A percentile compares a stretch with the other conserved stretches of the same genome.
Conservation (phyloP, 2,113 vertebrate genomes). For the Pomatostomus ruficeps region DNA sequence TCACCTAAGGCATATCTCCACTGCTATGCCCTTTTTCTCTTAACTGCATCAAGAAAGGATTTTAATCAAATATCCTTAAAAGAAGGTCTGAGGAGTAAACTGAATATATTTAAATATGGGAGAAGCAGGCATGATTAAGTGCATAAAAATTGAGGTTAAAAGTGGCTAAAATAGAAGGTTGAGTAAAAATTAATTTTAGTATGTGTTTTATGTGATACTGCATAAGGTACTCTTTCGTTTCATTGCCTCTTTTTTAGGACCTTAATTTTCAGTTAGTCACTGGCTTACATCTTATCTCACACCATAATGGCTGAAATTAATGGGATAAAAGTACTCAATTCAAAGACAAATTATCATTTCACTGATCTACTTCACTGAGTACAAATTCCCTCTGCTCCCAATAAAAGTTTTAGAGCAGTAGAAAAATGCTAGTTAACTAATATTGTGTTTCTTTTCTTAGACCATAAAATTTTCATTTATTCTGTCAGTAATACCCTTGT, state of each 20-base stretch:
- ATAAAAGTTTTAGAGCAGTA: conserved; percentile 70
- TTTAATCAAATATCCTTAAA: conserved; percentile 22
- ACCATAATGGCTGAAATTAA: conserved; percentile 73
- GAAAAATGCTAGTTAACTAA: conserved; percentile 74
- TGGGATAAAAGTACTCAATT: conserved; percentile 75
- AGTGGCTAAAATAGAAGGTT: conserved; percentile 28
- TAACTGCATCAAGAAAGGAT: background rate
- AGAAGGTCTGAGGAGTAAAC: background rate
- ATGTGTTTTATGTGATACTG: conserved; percentile 21
- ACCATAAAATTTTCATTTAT: conserved; percentile 74
- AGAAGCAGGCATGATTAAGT: conserved; percentile 39
- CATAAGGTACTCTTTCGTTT: conserved; percentile 66
- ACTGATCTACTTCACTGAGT: conserved; percentile 72
- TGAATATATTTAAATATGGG: conserved; percentile 27
- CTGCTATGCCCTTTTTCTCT: background rate
- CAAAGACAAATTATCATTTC: conserved; percentile 79
- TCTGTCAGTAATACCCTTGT: conserved; percentile 66
- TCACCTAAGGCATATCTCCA: background rate
- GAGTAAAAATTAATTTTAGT: conserved; percentile 61
- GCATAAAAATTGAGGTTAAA: conserved; percentile 38
- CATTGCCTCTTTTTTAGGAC: conserved; percentile 1
- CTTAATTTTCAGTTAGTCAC: conserved; percentile 69
- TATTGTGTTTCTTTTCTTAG: conserved; percentile 75
- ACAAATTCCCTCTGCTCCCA: conserved; percentile 67
- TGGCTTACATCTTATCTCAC: conserved; percentile 69